Percentiles rank a stretch among this genome's conserved stretches.
Evolutionary conservation across 2,113 vertebrate genomes (phyloP).

Genomic region (Empidonax traillii): DNA sequence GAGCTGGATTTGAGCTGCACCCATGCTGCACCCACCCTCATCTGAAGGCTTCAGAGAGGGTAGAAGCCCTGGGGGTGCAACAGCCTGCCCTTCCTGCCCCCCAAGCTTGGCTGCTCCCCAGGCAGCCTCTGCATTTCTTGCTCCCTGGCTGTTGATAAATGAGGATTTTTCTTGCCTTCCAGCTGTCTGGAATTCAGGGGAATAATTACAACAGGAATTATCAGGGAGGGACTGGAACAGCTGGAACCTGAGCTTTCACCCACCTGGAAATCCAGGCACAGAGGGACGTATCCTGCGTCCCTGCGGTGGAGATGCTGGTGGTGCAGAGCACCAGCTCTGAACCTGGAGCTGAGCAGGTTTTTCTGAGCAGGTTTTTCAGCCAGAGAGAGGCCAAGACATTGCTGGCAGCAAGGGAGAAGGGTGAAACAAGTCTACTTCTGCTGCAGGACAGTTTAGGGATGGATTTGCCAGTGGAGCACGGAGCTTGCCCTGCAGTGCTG

Average conservation of each 20-base stretch:
- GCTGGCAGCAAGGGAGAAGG: not conserved
- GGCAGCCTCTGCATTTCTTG: not conserved
- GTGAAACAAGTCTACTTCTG: not conserved
- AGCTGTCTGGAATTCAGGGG: not conserved
- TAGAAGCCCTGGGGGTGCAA: accelerated
- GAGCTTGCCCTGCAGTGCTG: not conserved
- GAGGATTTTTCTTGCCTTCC: not conserved
- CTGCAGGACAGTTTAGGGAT: not conserved
- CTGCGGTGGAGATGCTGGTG: accelerated
- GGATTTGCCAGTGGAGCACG: accelerated
- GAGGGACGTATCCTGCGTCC: not conserved
- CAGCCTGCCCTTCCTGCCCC: not conserved
- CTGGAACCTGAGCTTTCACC: slow-evolving; percentile 6
- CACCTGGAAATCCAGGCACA: not conserved
- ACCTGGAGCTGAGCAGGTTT: not conserved
- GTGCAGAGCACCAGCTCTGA: not conserved
- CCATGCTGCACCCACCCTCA: accelerated
- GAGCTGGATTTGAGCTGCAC: not conserved
- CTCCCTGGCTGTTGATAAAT: not conserved
- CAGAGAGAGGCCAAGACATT: not conserved
- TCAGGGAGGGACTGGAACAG: not conserved
- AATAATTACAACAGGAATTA: slow-evolving; percentile 11
- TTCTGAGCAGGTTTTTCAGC: not conserved
- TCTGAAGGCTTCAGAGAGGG: not conserved
- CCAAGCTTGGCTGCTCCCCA: not conserved